These are phyloP conservation scores for Amphiprion ocellaris DNA, from an alignment of 2,113 vertebrate species.

Conservation along the genomic window DNA sequence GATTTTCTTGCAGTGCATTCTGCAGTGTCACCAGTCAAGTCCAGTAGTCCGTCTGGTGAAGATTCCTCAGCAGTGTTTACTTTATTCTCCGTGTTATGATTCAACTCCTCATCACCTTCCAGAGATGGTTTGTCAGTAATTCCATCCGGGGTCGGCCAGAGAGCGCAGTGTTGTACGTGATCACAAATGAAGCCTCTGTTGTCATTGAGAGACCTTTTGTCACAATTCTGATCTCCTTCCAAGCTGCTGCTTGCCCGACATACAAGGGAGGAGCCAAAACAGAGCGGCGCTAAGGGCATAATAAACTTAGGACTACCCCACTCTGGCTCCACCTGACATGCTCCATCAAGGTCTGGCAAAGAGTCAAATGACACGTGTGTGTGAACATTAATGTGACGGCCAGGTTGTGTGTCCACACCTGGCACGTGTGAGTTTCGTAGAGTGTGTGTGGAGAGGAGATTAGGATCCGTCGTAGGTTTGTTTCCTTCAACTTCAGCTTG, in stretches of 20 bases:
- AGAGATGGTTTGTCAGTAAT: slow-evolving; percentile 36
- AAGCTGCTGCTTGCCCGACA: slow-evolving; percentile 48
- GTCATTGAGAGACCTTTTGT: slow-evolving; percentile 53
- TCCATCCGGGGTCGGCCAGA: slow-evolving; percentile 36
- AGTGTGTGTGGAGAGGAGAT: background rate
- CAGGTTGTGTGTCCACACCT: slow-evolving; percentile 39
- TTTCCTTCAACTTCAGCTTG: slow-evolving; percentile 22
- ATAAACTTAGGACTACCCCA: slow-evolving; percentile 62
- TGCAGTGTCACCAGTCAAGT: slow-evolving; percentile 6
- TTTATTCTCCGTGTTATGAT: slow-evolving; percentile 45
- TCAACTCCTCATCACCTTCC: slow-evolving; percentile 32
- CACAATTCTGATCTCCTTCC: slow-evolving; percentile 57
- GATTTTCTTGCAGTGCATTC: slow-evolving; percentile 13
- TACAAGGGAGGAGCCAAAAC: slow-evolving; percentile 42
- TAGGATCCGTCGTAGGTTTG: slow-evolving; percentile 2
- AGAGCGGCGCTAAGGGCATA: slow-evolving; percentile 75
- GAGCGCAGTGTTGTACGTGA: slow-evolving; percentile 27
- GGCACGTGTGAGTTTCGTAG: slow-evolving; percentile 23
- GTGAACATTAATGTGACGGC: slow-evolving; percentile 8
- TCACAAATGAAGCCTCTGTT: slow-evolving; percentile 41
- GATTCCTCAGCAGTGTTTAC: slow-evolving; percentile 19
- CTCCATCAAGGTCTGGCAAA: slow-evolving; percentile 43
- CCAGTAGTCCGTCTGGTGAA: slow-evolving; percentile 29
- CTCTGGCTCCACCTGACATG: slow-evolving; percentile 41
- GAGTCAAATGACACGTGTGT: slow-evolving; percentile 34